Percentiles rank a stretch among this genome's conserved stretches.
phyloP scores from a whole-genome alignment of 2,113 vertebrate species.

The Phrynocephalus versicolor region DNA sequence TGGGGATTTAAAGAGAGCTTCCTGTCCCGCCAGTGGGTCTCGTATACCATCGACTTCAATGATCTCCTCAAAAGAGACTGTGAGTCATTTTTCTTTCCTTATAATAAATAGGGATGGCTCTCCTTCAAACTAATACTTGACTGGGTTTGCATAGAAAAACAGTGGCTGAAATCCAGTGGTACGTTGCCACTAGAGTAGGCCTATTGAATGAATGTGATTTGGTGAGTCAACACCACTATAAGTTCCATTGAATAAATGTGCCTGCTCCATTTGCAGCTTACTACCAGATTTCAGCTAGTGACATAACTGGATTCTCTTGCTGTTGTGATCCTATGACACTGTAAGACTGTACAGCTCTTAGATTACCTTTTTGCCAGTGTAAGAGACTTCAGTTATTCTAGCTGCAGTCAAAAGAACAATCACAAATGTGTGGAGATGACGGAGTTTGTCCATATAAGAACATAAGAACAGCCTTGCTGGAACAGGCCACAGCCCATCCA shows the following conservation, averaged over 20 bases:
- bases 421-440: background rate
- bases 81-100: constrained; percentile 70
- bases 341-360: background rate
- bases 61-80: constrained; percentile 85
- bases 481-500: no score
- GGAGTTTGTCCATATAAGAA: background rate
- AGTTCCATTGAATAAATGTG: no score
- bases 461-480: no score
- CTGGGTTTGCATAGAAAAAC: background rate
- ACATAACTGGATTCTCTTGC: background rate
- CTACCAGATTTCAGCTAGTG: background rate
- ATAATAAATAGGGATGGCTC: background rate
- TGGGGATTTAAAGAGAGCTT: constrained; percentile 87
- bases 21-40: constrained; percentile 83
- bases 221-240: no score
- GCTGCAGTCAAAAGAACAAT: background rate
- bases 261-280: no score
- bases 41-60: constrained; percentile 91
- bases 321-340: background rate
- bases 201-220: no score
- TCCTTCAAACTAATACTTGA: background rate
- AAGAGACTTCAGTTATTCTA: background rate
- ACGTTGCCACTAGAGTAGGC: no score
- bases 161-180: no score
- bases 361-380: background rate